phyloP scores from a whole-genome alignment of 2,797 vertebrate genomes.

The Arctocebus calabarensis region DNA sequence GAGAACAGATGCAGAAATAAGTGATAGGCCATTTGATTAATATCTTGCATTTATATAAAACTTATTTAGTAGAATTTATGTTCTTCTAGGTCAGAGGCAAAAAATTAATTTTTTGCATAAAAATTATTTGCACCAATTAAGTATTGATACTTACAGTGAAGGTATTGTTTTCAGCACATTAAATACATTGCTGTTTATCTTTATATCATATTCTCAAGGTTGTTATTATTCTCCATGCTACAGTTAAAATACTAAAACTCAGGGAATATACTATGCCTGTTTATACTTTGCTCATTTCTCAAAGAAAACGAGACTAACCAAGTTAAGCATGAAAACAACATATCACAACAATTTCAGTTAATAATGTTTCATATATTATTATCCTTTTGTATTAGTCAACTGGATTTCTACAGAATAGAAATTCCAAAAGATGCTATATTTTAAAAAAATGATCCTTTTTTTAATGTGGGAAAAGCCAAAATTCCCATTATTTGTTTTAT shows the following conservation, averaged over 20 bases:
- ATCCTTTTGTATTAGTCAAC: background rate
- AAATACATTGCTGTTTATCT: background rate
- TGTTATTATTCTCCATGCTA: background rate
- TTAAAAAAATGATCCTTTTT: background rate
- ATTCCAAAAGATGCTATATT: background rate
- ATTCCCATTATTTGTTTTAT: background rate
- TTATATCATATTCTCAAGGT: background rate
- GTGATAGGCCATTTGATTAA: background rate
- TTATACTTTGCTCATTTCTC: background rate
- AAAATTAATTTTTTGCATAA: background rate
- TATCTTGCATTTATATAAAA: background rate
- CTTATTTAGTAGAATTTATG: background rate
- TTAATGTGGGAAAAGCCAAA: background rate
- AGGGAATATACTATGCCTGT: background rate
- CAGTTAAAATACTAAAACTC: background rate
- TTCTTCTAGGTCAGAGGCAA: background rate
- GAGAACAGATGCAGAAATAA: background rate
- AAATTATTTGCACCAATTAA: background rate
- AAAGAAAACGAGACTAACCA: background rate
- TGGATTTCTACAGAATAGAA: background rate
- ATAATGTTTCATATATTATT: background rate
- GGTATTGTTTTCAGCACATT: background rate
- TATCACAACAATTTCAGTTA: background rate
- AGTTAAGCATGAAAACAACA: background rate
- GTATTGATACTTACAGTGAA: background rate